Percentiles rank a stretch among this genome's conserved stretches.
Evolutionary conservation across 2,888 invertebrate genomes (phyloP).

Genomic region (Coleophora deauratella): DNA sequence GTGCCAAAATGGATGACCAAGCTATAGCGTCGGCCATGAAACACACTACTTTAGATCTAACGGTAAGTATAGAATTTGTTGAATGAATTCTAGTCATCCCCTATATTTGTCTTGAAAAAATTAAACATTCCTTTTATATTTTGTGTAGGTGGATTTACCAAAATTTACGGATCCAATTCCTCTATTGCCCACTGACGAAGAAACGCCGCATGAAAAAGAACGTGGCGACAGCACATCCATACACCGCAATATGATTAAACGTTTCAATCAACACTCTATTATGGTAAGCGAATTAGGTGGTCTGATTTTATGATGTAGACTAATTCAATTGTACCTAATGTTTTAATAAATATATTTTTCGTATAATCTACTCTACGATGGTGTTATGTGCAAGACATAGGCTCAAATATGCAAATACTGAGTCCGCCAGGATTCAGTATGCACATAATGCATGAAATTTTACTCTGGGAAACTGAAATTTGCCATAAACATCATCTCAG

Average conservation of each 20-base stretch:
- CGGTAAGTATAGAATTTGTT: constrained; percentile 27
- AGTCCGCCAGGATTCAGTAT: no score
- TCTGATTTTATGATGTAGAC: no score
- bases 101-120: constrained; percentile 11
- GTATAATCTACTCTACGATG: no score
- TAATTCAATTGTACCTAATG: no score
- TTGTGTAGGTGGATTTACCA: constrained; percentile 80
- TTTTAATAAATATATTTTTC: no score
- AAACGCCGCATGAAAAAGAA: constrained; percentile 43
- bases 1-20: constrained; percentile 95
- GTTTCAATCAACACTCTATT: constrained; percentile 98
- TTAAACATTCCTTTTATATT: background rate
- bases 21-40: constrained; percentile 85
- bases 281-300: constrained; percentile 77
- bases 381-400: no score
- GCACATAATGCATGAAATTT: no score
- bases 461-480: no score
- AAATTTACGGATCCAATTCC: constrained; percentile 80
- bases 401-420: no score
- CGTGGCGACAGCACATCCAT: constrained; percentile 67
- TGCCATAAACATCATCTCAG: no score
- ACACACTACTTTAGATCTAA: constrained; percentile 80
- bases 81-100: no score
- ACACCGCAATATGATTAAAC: constrained; percentile 93
- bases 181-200: constrained; percentile 42